Conservation (phyloP, 1,140 invertebrate genomes). For the Drosophila sproati region DNA sequence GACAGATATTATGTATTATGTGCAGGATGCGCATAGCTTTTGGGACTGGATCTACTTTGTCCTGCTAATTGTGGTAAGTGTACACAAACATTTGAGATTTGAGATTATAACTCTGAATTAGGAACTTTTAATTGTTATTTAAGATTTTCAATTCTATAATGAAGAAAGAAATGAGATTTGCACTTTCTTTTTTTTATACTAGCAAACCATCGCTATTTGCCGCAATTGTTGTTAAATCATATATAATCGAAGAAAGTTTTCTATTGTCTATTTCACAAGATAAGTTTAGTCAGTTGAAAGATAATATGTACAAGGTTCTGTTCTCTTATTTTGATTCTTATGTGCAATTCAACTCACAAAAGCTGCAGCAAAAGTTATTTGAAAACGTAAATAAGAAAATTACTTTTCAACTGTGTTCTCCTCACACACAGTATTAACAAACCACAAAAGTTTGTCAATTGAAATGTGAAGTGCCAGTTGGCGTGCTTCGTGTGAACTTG, state of each 20-base stretch:
- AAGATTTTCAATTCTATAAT: too few species aligned
- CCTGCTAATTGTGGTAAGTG: conserved; percentile 98
- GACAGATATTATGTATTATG: conserved; percentile 99
- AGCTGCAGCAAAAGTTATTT: conserved; percentile 58
- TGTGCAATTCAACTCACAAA: conserved; percentile 5
- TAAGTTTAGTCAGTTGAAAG: too few species aligned
- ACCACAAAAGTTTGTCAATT: conserved; percentile 46
- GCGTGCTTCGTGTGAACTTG: neutral
- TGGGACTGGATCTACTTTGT: conserved; percentile 99
- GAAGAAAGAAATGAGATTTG: too few species aligned
- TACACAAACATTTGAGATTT: too few species aligned
- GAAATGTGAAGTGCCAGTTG: conserved; percentile 13
- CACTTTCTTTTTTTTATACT: too few species aligned
- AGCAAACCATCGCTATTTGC: too few species aligned
- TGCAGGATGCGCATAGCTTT: conserved; percentile 99
- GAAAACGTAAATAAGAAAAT: conserved; percentile 74
- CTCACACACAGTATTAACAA: neutral
- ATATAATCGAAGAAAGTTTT: too few species aligned
- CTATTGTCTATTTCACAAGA: too few species aligned
- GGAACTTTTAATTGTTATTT: too few species aligned
- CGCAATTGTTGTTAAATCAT: too few species aligned
- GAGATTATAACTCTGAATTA: too few species aligned
- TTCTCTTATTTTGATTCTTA: neutral
- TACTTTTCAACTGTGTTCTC: conserved; percentile 58
- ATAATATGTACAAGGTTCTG: neutral